Evolutionary conservation across 2,797 vertebrate genomes (phyloP), one percentile per base, ranked within the genome.

Genomic region (Neosilurus hyrtlii): DNA sequence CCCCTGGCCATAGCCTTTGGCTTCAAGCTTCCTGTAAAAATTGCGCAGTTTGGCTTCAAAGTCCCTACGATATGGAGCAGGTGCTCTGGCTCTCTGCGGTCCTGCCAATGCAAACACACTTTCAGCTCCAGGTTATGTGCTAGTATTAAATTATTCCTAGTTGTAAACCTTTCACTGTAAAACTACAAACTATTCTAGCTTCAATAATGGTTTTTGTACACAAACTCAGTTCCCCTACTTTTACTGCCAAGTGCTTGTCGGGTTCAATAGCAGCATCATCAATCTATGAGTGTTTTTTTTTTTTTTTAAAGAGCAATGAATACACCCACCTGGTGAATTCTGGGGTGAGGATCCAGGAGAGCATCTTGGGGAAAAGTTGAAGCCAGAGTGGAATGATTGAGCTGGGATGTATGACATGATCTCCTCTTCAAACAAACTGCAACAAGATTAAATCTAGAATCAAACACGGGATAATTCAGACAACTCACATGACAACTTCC

Each of bases 1-100:
- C 80, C 98, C 98, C 88, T 99, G 98, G 26, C 97, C 97, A 81
- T 97, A 99, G 74, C 98, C 98, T 93, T 99, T 99, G 87, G 97
- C 97, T 93, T 99, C 98, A 86, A 99, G 91, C 91, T 99, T 99
- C 90, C 97, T 94, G 91, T 98, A 99, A 92, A 99, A 99, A 91
- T 98, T 99, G 87, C 98, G 95, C 49, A 99, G 95, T 91, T 99
- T 99, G 89, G 98, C 97, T 90, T 99, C 97, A 56, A 99, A 99
- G 90, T 99, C 98, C 92, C 98, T 96, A 88, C 97, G 95, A 89
- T 99, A 99, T 0, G 98, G 98, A 84, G 98, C 97, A 22, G 98
- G 98, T 73, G 98, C 97, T 89, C 97, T 94, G 83, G 96, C 97
- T 89, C 97, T 94, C 91, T 98, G 97, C 82, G 97, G 86, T 77